Evolutionary conservation across 2,888 invertebrate species (phyloP), one percentile per base, ranked within the genome.

Genomic region (Calameuta pallipes): DNA sequence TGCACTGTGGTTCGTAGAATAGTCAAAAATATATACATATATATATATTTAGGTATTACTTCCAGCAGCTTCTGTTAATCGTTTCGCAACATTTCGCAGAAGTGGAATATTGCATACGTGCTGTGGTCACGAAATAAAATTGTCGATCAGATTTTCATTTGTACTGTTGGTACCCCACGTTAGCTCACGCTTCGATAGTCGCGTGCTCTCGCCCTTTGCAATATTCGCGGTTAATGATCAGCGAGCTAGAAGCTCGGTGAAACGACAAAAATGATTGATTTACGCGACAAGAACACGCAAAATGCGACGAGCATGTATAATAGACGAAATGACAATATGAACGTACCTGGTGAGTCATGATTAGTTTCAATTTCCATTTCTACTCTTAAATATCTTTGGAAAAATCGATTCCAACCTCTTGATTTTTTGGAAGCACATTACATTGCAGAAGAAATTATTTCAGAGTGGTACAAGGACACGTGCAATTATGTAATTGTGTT

Each of bases 211-310:
- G 70, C 35, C 23, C 78, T 75, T 41, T 78, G 78, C 75, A 71
- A 78, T 71, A 70, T 78, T 78, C 71, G 70, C 78, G 75, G 74
- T 75, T 78, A 75, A 78, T 75, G 78, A 75, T 74, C 69, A 70
- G 41, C 31, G 75, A 69, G 78, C 75, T 36, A 35, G 35, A 4
- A 30, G 13, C 34, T 69, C 70, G 77, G 70, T 78, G n/a, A 37
- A 56, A 56, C 56, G 56, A 74, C 11, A 78, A 85, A 87, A 86
- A 89, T 89, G 89, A 86, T 88, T 82, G 89, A 89, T 84, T 82
- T 89, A 79, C 86, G 87, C 11, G 82, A 83, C 71, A 84, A 86
- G 11, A 86, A 81, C 76, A 75, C 83, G 34, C 83, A 80, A 76
- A 82, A 79, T 79, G 56, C 81, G 30, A 70, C 80, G 11, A 76